Evolutionary conservation across 2,888 invertebrate genomes (phyloP).

Genomic region (Petrolisthes manimaculis): DNA sequence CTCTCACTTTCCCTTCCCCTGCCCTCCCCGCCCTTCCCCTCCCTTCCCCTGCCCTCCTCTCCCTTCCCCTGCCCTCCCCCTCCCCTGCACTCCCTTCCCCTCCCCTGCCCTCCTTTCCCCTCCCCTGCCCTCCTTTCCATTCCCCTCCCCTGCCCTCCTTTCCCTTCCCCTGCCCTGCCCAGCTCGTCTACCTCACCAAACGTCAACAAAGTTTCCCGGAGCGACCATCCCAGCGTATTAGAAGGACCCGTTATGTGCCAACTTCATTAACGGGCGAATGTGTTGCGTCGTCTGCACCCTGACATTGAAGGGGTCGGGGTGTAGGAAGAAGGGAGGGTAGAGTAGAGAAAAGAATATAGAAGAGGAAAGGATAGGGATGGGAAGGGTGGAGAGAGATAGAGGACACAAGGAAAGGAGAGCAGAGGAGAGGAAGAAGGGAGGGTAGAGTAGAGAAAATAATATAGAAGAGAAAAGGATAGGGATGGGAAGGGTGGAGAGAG

Average conservation of each 20-base stretch:
- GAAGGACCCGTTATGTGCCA: no score
- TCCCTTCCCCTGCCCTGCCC: not conserved
- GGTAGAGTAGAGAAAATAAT: not conserved
- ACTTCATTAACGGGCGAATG: no score
- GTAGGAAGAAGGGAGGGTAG: not conserved
- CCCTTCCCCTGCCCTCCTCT: not conserved
- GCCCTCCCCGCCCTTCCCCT: not conserved
- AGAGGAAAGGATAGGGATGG: not conserved
- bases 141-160: not conserved
- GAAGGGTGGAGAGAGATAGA: not conserved
- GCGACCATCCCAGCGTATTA: no score
- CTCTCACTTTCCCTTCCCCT: no score
- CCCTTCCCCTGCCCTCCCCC: not conserved
- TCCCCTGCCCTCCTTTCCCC: not conserved
- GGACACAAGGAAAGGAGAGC: not conserved
- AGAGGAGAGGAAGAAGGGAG: not conserved
- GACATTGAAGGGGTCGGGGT: no score
- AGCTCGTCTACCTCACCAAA: not conserved
- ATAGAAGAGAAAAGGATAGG: not conserved
- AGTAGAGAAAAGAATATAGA: not conserved
- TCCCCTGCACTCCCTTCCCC: not conserved
- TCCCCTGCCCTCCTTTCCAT: not conserved
- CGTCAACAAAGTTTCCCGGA: not conserved
- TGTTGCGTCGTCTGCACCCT: no score
- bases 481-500: not conserved